Percentiles rank a stretch among this genome's conserved stretches.
phyloP scores from a whole-genome alignment of 1,140 invertebrate species.

The Scaptomyza montana region DNA sequence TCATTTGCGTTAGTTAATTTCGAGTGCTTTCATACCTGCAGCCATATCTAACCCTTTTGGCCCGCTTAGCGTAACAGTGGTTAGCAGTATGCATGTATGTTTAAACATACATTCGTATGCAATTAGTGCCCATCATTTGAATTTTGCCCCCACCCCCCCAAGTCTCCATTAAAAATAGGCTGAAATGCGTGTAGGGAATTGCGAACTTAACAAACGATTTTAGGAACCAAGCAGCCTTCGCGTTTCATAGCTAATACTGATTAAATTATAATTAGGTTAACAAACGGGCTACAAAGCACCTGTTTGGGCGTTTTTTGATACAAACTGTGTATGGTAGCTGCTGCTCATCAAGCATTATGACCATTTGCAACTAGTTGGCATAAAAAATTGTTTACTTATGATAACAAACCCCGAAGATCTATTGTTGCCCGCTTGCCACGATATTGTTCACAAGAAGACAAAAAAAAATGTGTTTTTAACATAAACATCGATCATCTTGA shows the following conservation, averaged over 20 bases:
- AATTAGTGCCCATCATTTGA: conserved; percentile 52
- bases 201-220: conserved; percentile 50
- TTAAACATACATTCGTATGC: conserved; percentile 9
- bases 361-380: too few relatives aligned
- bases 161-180: too few relatives aligned
- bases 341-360: too few relatives aligned
- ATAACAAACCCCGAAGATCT: too few relatives aligned
- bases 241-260: background rate
- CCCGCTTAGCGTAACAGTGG: background rate
- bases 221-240: conserved; percentile 8
- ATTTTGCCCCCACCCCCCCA: conserved; percentile 19
- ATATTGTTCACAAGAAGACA: too few relatives aligned
- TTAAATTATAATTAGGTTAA: background rate
- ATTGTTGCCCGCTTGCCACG: too few relatives aligned
- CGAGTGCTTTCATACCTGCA: conserved; percentile 17
- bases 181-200: conserved; percentile 41
- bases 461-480: too few relatives aligned
- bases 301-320: too few relatives aligned
- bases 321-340: too few relatives aligned
- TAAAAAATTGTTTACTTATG: too few relatives aligned
- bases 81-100: conserved; percentile 15
- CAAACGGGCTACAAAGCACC: too few relatives aligned
- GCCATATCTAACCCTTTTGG: background rate
- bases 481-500: too few relatives aligned
- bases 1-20: conserved; percentile 59